Evolutionary conservation across 2,888 invertebrate species (phyloP), one percentile per base, ranked within the genome.

Genomic region (Phorcus lineatus): DNA sequence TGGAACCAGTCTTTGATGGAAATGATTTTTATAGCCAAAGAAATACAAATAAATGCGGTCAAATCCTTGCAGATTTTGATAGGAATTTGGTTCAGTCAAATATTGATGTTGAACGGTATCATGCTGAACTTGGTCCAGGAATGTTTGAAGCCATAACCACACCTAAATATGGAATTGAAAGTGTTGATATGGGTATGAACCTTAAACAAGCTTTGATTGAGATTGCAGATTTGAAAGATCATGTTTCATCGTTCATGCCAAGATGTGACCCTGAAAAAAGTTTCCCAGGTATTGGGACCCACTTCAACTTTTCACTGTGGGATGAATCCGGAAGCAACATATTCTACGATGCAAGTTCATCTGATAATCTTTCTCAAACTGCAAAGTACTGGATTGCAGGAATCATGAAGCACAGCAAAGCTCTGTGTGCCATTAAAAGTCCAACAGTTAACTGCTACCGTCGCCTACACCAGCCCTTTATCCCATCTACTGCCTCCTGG

Each of bases 391-490:
- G 81, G 80, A 74, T 84, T 57, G 84, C 82, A 9, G 84, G 84
- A 4, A 28, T 82, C 11, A 54, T 81, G 47, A 52, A 80, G 36
- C 82, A 84, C 74, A 80, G 74, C 0, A 80, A 80, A 13, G 81
- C 82, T 22, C 77, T 84, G 40, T 77, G 82, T 3, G 82, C 81
- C 22, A 52, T 84, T 22, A 55, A 76, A 13, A 80, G 81, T 28
- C 84, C 84, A 28, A 84, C 84, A 54, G 70, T 82, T 52, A 84
- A 84, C 80, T 82, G 82, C 70, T 80, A 80, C 31, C 74, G 80
- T 9, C 57, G 82, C 1, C 57, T 82, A 17, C 31, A 28, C 67
- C 31, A 79, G 22, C 36, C 54, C 0, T 22, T 67, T n/a, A 24
- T 79, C 28, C 82, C 83, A 6, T 78, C 54, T 6, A 57, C n/a